Conservation (phyloP, 2,888 invertebrate species). For the Chymomyza amoena region DNA sequence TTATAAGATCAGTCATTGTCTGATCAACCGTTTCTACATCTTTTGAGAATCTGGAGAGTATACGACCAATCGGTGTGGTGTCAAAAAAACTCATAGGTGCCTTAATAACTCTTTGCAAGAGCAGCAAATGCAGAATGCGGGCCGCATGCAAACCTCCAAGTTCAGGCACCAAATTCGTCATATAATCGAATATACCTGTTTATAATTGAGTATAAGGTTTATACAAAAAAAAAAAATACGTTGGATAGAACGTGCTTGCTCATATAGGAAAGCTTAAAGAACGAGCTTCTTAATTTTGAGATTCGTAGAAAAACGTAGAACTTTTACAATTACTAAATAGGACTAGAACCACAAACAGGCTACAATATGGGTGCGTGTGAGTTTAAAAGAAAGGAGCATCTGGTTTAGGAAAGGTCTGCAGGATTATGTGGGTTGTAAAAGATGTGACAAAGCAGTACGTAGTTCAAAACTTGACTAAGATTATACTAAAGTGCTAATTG, state of each 20-base stretch:
- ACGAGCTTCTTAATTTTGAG: conserved; percentile 21
- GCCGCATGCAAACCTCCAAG: conserved; percentile 80
- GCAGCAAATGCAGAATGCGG: conserved; percentile 74
- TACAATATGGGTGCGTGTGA: conserved; percentile 4
- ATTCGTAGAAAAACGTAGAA: neutral
- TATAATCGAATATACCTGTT: conserved; percentile 84
- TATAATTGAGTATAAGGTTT: conserved; percentile 8
- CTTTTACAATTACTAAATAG: neutral
- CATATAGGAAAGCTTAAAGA: conserved; percentile 84
- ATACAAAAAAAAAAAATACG: conserved; percentile 67
- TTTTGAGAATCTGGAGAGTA: conserved; percentile 81
- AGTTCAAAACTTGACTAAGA: no score
- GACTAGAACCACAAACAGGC: neutral
- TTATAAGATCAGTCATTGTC: conserved; percentile 79
- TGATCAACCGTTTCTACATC: conserved; percentile 79
- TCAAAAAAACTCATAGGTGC: conserved; percentile 82
- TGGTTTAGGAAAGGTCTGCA: neutral
- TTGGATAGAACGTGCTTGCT: conserved; percentile 78
- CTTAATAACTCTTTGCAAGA: conserved; percentile 80
- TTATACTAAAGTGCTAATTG: no score
- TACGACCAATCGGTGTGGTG: conserved; percentile 83
- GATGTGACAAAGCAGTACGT: no score
- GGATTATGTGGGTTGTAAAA: no score
- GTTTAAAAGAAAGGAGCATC: neutral
- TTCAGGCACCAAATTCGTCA: conserved; percentile 84